Evolutionary conservation across 2,888 invertebrate genomes (phyloP).

Genomic region (Apotomis turbidana): DNA sequence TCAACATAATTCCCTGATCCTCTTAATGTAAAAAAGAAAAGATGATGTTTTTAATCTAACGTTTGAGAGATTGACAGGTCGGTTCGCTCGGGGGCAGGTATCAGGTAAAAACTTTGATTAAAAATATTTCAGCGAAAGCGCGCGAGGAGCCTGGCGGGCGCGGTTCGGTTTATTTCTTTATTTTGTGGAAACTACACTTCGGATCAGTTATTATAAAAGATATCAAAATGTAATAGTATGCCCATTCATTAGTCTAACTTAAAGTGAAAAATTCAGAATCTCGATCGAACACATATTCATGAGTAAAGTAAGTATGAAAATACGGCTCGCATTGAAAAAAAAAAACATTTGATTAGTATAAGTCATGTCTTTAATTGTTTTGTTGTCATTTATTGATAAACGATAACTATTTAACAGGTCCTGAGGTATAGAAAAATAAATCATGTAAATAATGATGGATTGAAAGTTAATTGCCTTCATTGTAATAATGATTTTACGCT

Average conservation of each 20-base stretch:
- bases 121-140: slow-evolving; percentile 80
- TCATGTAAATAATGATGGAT: neutral
- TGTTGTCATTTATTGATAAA: too few species aligned
- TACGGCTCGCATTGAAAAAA: too few species aligned
- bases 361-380: too few species aligned
- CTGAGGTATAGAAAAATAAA: neutral
- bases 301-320: too few species aligned
- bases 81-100: slow-evolving; percentile 66
- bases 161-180: slow-evolving; percentile 50
- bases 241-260: too few species aligned
- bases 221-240: too few species aligned
- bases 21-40: slow-evolving; percentile 76
- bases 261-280: too few species aligned
- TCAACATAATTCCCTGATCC: slow-evolving; percentile 77
- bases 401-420: too few species aligned
- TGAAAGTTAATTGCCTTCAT: neutral
- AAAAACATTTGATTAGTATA: too few species aligned
- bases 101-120: slow-evolving; percentile 82
- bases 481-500: neutral
- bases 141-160: slow-evolving; percentile 45
- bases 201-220: neutral
- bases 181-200: slow-evolving; percentile 27
- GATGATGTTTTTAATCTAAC: slow-evolving; percentile 82
- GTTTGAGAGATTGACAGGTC: slow-evolving; percentile 83
- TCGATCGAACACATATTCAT: too few species aligned